Conservation (phyloP, 2,113 vertebrate genomes). For the Poeciliopsis retropinna region DNA sequence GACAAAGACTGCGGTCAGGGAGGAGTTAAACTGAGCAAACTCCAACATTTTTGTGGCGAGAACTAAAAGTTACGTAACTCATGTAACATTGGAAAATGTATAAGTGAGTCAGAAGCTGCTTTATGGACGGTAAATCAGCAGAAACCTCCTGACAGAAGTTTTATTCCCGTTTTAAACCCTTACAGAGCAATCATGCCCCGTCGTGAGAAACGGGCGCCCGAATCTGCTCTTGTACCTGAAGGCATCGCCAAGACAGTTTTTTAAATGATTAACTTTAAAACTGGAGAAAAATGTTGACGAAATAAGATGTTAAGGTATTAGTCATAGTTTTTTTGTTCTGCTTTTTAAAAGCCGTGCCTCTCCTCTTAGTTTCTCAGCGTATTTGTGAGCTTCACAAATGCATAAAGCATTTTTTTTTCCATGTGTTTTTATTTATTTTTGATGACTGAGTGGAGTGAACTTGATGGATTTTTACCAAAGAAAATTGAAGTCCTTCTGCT, state of each 20-base stretch:
- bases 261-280: no score
- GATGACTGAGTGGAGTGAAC: constrained; percentile 32
- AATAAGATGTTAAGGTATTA: not conserved
- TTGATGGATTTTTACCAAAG: constrained; percentile 35
- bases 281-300: not conserved
- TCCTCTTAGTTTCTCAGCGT: no score
- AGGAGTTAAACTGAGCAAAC: not conserved
- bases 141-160: no score
- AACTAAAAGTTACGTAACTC: not conserved
- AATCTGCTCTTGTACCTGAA: no score
- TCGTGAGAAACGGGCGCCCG: no score
- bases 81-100: not conserved
- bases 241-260: no score
- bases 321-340: not conserved
- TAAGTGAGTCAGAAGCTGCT: no score
- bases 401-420: constrained; percentile 10
- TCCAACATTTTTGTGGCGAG: not conserved
- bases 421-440: constrained; percentile 35
- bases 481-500: constrained; percentile 53
- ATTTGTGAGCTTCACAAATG: constrained; percentile 7
- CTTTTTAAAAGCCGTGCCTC: not conserved
- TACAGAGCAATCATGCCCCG: no score
- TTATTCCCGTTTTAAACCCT: no score
- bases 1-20: no score
- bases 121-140: no score